Evolutionary conservation across 2,888 invertebrate species (phyloP).

Genomic region (Hemicrepidius hirtus): DNA sequence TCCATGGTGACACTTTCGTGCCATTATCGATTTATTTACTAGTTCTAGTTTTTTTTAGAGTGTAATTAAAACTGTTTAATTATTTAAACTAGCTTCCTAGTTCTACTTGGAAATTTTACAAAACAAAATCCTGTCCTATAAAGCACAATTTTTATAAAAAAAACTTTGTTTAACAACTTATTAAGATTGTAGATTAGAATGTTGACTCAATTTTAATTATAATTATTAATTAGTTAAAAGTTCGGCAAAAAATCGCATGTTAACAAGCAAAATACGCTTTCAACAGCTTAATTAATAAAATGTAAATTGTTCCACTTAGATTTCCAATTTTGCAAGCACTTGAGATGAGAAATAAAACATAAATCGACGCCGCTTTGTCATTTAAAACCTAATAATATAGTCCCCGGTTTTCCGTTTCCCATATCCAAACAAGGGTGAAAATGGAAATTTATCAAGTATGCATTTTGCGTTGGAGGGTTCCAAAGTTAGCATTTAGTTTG

Average conservation of each 20-base stretch:
- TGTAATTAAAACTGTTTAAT: constrained; percentile 1
- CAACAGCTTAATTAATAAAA: constrained; percentile 21
- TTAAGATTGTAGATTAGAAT: too few relatives aligned
- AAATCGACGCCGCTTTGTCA: constrained; percentile 24
- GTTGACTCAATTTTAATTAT: constrained; percentile 1
- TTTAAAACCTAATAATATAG: constrained; percentile 26
- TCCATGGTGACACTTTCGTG: constrained; percentile 27
- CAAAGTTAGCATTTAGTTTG: neutral
- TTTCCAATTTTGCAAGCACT: constrained; percentile 10
- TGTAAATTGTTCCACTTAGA: constrained; percentile 17
- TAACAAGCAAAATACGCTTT: neutral
- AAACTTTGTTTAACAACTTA: too few relatives aligned
- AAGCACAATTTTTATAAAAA: neutral
- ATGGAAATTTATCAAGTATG: constrained; percentile 6
- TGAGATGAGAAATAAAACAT: neutral
- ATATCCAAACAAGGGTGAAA: constrained; percentile 32
- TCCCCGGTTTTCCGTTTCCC: neutral
- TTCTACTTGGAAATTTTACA: neutral
- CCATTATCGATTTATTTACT: constrained; percentile 10
- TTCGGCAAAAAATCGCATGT: neutral
- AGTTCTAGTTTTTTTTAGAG: constrained; percentile 4
- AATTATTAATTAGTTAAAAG: constrained; percentile 7
- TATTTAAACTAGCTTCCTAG: neutral
- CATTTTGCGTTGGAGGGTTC: constrained; percentile 2
- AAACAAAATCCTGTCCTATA: constrained; percentile 2